Percentiles rank a stretch among this genome's conserved stretches.
Conservation (phyloP, 2,113 vertebrate genomes). For the Megaceryle maxima region DNA sequence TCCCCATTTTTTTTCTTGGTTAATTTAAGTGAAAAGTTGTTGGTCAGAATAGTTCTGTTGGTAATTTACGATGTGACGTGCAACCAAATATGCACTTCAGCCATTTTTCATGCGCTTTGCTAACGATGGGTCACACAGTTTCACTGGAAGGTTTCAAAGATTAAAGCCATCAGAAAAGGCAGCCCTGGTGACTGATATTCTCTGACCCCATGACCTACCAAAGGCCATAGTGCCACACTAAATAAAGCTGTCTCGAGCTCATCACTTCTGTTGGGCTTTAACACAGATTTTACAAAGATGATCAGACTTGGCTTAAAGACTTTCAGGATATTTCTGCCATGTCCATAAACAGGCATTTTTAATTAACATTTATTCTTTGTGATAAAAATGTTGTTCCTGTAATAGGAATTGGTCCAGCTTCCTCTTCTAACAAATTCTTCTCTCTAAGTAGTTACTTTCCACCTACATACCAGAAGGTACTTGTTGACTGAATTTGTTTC, state of each 20-base stretch:
- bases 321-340: background rate
- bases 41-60: background rate
- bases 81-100: background rate
- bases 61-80: background rate
- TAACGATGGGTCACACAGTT: background rate
- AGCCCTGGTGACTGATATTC: slow-evolving; percentile 30
- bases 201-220: slow-evolving; percentile 30
- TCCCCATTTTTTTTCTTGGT: background rate
- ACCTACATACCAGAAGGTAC: background rate
- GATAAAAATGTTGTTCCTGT: background rate
- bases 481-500: background rate
- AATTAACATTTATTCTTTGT: background rate
- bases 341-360: background rate
- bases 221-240: slow-evolving; percentile 5
- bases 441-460: background rate
- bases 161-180: slow-evolving; percentile 22
- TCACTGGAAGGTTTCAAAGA: slow-evolving; percentile 31
- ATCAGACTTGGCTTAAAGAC: background rate
- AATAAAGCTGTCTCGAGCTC: slow-evolving; percentile 46
- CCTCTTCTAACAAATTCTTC: background rate
- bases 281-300: background rate
- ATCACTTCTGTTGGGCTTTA: background rate
- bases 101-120: background rate
- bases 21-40: background rate
- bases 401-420: background rate